Evolutionary conservation across 2,113 vertebrate genomes (phyloP).

Genomic region (Grammomys dolichurus): DNA sequence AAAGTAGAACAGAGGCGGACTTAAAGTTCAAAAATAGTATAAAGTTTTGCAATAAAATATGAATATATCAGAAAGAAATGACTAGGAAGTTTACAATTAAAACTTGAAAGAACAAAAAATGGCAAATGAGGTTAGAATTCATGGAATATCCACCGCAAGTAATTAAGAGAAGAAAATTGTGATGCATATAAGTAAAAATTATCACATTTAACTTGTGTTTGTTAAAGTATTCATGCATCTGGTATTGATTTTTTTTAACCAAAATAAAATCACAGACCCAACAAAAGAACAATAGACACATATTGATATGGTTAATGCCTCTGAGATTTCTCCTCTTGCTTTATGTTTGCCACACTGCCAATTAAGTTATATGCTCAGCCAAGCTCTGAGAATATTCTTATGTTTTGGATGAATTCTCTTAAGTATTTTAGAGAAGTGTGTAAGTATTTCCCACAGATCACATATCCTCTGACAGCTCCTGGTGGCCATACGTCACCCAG

Average conservation of each 20-base stretch:
- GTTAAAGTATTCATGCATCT: constrained; percentile 72
- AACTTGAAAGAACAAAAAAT: constrained; percentile 47
- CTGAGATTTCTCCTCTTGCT: constrained; percentile 62
- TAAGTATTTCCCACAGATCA: constrained; percentile 49
- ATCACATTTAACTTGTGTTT: constrained; percentile 62
- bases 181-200: constrained; percentile 76
- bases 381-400: constrained; percentile 62
- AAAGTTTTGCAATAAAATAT: constrained; percentile 56
- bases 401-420: constrained; percentile 61
- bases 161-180: constrained; percentile 71
- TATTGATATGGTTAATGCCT: constrained; percentile 67
- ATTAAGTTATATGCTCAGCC: constrained; percentile 61
- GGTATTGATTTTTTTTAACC: constrained; percentile 47
- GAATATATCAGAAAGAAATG: constrained; percentile 54
- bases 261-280: constrained; percentile 67
- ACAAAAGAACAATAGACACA: constrained; percentile 63
- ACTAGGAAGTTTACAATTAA: constrained; percentile 72
- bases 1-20: constrained; percentile 52
- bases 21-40: constrained; percentile 48
- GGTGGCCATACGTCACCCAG: background rate
- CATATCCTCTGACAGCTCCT: background rate
- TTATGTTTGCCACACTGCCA: constrained; percentile 58
- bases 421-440: constrained; percentile 54
- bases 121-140: constrained; percentile 64
- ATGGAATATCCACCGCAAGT: constrained; percentile 58